A percentile compares a stretch with the other conserved stretches of the same genome.
Conservation (phyloP, 2,797 vertebrate genomes). For the Oophaga sylvatica region DNA sequence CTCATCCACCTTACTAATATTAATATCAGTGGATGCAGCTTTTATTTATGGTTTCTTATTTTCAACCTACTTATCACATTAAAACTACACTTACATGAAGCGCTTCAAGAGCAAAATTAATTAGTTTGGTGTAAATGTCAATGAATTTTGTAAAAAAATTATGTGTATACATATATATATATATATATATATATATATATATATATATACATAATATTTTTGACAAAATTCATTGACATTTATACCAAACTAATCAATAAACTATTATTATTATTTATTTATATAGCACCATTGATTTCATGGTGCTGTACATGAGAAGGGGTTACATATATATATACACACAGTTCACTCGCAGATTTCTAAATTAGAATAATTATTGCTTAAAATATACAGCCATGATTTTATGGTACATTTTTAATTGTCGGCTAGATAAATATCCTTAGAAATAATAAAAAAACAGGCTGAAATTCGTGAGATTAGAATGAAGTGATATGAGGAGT, state of each 20-base stretch:
- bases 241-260: no score
- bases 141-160: not conserved
- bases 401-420: not conserved
- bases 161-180: no score
- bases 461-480: not conserved
- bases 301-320: no score
- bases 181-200: no score
- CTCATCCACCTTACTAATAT: not conserved
- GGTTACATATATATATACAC: no score
- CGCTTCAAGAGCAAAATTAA: not conserved
- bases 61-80: not conserved
- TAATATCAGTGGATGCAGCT: not conserved
- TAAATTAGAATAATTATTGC: not conserved
- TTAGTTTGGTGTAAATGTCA: not conserved
- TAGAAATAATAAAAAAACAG: not conserved
- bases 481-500: not conserved
- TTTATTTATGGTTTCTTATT: not conserved
- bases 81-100: not conserved
- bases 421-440: not conserved
- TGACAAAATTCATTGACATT: no score
- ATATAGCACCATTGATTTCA: no score
- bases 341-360: no score
- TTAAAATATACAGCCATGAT: not conserved
- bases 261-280: no score
- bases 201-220: no score